Percentiles rank a stretch among this genome's conserved stretches.
Conservation (phyloP, 1,140 invertebrate genomes). For the Maniola jurtina region DNA sequence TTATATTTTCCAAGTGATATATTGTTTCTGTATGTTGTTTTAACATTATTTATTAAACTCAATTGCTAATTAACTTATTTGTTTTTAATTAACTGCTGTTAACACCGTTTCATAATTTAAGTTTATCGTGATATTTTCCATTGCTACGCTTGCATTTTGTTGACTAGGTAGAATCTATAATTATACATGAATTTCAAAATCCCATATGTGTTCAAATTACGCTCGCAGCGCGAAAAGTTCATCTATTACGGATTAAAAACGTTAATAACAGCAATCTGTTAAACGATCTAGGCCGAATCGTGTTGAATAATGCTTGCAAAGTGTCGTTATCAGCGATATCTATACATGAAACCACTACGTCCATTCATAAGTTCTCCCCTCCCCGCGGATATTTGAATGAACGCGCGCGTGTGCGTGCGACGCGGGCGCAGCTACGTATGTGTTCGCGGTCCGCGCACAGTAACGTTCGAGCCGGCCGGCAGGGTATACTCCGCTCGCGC, state of each 20-base stretch:
- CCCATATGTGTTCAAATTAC: conserved; percentile 13
- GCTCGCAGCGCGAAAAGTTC: conserved; percentile 10
- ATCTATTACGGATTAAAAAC: background rate
- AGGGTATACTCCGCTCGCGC: conserved; percentile 36
- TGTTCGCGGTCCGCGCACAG: conserved; percentile 37
- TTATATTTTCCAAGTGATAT: conserved; percentile 25
- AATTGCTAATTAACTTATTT: conserved; percentile 6
- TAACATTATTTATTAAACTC: conserved; percentile 34
- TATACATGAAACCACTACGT: conserved; percentile 58
- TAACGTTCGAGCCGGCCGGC: conserved; percentile 53
- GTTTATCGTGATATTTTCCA: background rate
- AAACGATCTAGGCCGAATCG: conserved; percentile 30
- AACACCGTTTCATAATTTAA: too few relatives aligned
- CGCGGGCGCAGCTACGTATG: conserved; percentile 56
- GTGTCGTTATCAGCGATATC: conserved; percentile 69
- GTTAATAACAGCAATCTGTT: conserved; percentile 13
- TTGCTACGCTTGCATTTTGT: background rate
- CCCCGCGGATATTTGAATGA: conserved; percentile 57
- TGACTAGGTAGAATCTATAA: background rate
- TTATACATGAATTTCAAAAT: background rate
- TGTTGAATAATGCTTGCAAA: conserved; percentile 40
- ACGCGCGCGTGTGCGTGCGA: conserved; percentile 53
- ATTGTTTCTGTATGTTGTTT: conserved; percentile 22
- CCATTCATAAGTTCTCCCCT: conserved; percentile 72
- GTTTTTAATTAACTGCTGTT: conserved; percentile 2